Evolutionary conservation across 2,797 vertebrate genomes (phyloP).

Genomic region (Urophycis tenuis): DNA sequence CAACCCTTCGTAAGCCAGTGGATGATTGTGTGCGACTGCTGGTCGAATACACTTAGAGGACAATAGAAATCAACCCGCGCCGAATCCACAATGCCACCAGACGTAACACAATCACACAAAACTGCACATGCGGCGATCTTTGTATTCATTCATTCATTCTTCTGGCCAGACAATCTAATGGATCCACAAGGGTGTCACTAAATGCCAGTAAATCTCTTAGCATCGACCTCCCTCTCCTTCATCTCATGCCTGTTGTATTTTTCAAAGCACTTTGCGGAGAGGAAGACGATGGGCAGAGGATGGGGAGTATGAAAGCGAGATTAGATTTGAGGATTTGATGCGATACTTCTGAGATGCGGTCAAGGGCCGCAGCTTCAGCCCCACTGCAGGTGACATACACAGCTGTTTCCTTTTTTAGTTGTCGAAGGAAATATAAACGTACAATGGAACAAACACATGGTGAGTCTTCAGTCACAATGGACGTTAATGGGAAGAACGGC

Average conservation of each 20-base stretch:
- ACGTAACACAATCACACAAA: conserved; percentile 3
- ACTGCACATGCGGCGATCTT: not conserved
- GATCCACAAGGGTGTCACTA: not conserved
- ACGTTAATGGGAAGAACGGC: not conserved
- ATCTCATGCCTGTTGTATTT: conserved; percentile 4
- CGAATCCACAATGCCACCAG: conserved; percentile 11
- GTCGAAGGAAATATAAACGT: not conserved
- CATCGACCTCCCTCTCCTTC: not conserved
- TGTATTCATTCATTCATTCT: conserved; percentile 6
- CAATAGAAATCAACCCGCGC: not conserved
- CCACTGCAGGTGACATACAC: not conserved
- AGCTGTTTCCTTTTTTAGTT: not conserved
- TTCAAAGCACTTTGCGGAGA: not conserved
- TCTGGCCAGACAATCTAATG: not conserved
- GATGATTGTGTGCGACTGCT: not conserved
- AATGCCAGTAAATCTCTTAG: not conserved
- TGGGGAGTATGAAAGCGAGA: not conserved
- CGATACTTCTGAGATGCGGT: not conserved
- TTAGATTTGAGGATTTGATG: not conserved
- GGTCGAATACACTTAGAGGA: not conserved
- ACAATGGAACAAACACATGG: not conserved
- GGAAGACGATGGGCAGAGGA: not conserved
- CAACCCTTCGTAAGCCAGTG: not conserved
- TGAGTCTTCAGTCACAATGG: not conserved
- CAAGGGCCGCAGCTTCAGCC: not conserved